Conservation (phyloP, 2,888 invertebrate genomes). For the Iphiclides podalirius region DNA sequence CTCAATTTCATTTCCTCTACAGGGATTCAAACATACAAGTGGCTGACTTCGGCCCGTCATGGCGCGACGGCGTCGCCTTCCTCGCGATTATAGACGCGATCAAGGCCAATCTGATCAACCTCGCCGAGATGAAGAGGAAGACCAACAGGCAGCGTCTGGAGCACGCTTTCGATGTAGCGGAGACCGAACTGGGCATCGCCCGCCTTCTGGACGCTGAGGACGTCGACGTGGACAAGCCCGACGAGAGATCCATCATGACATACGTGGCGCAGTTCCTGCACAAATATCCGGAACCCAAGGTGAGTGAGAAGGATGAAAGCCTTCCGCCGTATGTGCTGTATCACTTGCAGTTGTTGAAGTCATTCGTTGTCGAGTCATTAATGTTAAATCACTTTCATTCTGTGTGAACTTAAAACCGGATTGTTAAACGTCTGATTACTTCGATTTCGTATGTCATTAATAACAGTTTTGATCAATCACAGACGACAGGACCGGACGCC, state of each 20-base stretch:
- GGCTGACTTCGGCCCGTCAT: slow-evolving; percentile 95
- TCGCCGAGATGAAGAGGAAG: slow-evolving; percentile 87
- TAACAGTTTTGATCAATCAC: too few species aligned
- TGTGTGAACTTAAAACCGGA: too few species aligned
- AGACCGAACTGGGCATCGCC: slow-evolving; percentile 94
- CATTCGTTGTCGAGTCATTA: too few species aligned
- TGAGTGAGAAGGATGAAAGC: slow-evolving; percentile 43
- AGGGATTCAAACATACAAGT: slow-evolving; percentile 94
- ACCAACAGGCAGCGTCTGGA: slow-evolving; percentile 92
- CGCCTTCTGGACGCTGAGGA: slow-evolving; percentile 96
- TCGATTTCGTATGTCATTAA: too few species aligned
- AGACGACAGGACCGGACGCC: slow-evolving; percentile 85
- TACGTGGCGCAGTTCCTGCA: slow-evolving; percentile 98
- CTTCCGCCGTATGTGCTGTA: too few species aligned
- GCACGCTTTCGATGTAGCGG: slow-evolving; percentile 96
- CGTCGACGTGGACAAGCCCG: slow-evolving; percentile 96
- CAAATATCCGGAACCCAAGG: slow-evolving; percentile 94
- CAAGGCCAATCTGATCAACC: slow-evolving; percentile 93
- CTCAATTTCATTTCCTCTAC: slow-evolving; percentile 28
- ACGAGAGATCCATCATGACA: slow-evolving; percentile 98
- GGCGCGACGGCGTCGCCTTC: slow-evolving; percentile 98
- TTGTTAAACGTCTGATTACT: too few species aligned
- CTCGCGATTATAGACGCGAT: slow-evolving; percentile 97
- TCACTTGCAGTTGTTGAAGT: too few species aligned
- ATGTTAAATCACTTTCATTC: too few species aligned